Percentiles rank a stretch among this genome's conserved stretches.
These are phyloP conservation scores for Gerris buenoi DNA, from an alignment of 1,140 invertebrate species.

Conservation along the genomic window DNA sequence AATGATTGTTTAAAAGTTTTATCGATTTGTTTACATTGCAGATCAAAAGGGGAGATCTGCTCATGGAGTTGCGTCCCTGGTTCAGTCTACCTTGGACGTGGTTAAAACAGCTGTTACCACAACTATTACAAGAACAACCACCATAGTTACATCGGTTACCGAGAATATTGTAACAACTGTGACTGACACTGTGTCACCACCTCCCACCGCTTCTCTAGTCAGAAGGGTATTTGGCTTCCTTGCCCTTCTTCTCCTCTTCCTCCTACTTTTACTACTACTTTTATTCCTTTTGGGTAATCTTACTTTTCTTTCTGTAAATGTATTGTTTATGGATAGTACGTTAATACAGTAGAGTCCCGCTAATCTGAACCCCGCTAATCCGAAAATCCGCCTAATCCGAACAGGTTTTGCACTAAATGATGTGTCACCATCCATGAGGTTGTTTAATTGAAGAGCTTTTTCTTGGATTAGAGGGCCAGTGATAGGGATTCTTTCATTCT, in stretches of 20 bases:
- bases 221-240: background rate
- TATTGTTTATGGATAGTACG: background rate
- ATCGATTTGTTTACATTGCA: too few species aligned
- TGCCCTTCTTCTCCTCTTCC: background rate
- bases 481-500: too few species aligned
- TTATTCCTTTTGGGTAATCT: background rate
- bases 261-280: background rate
- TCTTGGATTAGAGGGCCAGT: too few species aligned
- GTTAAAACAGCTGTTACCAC: background rate
- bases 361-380: too few species aligned
- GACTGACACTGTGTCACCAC: background rate
- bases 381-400: too few species aligned
- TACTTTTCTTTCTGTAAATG: background rate
- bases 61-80: background rate
- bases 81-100: background rate
- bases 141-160: background rate
- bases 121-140: background rate
- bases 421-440: too few species aligned
- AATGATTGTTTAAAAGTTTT: too few species aligned
- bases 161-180: background rate
- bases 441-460: too few species aligned
- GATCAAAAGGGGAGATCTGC: too few species aligned
- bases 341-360: too few species aligned
- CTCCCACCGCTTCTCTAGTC: background rate
- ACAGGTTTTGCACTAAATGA: too few species aligned